Conservation (phyloP, 2,888 invertebrate genomes). For the Scaptomyza polygonia region DNA sequence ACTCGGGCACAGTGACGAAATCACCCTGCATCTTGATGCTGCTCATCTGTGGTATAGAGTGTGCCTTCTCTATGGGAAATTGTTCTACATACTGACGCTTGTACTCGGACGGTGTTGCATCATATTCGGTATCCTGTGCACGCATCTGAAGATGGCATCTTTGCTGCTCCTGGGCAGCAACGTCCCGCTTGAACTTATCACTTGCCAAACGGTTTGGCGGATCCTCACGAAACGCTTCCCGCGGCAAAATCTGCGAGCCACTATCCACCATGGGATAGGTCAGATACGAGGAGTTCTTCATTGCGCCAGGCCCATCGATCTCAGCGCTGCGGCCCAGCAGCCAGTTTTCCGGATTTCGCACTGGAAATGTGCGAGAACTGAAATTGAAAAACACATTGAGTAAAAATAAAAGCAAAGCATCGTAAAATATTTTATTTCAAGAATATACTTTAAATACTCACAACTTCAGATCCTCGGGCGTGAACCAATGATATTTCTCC, state of each 20-base stretch:
- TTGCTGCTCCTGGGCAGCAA: conserved; percentile 70
- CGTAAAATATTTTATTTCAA: neutral
- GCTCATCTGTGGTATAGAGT: conserved; percentile 84
- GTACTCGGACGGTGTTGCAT: conserved; percentile 82
- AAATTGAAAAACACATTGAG: neutral
- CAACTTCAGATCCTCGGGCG: conserved; percentile 82
- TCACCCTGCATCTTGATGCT: conserved; percentile 82
- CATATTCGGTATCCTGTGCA: conserved; percentile 59
- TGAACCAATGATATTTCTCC: conserved; percentile 82
- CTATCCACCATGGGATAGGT: conserved; percentile 81
- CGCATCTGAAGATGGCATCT: conserved; percentile 76
- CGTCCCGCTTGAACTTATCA: conserved; percentile 70
- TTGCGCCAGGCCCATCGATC: conserved; percentile 37
- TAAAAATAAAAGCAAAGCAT: neutral
- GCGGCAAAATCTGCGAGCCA: conserved; percentile 78
- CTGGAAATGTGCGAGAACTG: conserved; percentile 80
- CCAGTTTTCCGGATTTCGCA: conserved; percentile 80
- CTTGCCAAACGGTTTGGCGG: conserved; percentile 48
- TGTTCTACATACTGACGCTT: conserved; percentile 81
- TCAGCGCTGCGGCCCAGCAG: conserved; percentile 66
- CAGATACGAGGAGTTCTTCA: conserved; percentile 81
- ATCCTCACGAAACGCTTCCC: conserved; percentile 77
- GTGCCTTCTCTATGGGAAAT: conserved; percentile 82
- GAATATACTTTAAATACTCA: conserved; percentile 38
- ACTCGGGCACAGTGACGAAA: conserved; percentile 82